Evolutionary conservation across 1,140 invertebrate species (phyloP).

Genomic region (Gryon sp.): DNA sequence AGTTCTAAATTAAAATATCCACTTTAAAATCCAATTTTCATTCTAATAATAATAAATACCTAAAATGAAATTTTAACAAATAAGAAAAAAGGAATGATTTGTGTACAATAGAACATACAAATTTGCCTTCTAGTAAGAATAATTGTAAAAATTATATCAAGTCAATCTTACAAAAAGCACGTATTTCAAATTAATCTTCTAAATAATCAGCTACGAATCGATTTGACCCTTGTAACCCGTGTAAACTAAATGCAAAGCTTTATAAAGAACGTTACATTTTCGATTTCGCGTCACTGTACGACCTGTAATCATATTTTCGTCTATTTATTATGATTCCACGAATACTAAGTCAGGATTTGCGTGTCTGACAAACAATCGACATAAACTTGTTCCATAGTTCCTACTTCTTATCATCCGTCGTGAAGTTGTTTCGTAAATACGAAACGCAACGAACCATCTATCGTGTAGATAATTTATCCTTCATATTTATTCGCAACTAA

Average conservation of each 20-base stretch:
- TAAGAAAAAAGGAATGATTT: too few relatives aligned
- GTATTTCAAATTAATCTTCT: too few relatives aligned
- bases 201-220: too few relatives aligned
- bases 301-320: constrained; percentile 28
- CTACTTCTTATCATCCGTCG: constrained; percentile 28
- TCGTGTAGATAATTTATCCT: constrained; percentile 4
- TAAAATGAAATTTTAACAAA: neutral
- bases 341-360: constrained; percentile 38
- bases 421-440: constrained; percentile 22
- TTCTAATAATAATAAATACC: constrained; percentile 25
- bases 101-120: too few relatives aligned
- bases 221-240: constrained; percentile 35
- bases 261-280: constrained; percentile 9
- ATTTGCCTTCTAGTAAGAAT: too few relatives aligned
- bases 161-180: too few relatives aligned
- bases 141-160: too few relatives aligned
- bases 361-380: constrained; percentile 29
- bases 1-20: constrained; percentile 35
- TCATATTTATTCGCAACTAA: constrained; percentile 24
- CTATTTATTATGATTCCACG: constrained; percentile 45
- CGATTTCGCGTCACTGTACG: constrained; percentile 4
- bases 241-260: constrained; percentile 1
- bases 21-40: constrained; percentile 24
- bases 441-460: neutral
- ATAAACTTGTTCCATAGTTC: constrained; percentile 29